These are phyloP conservation scores for Florisuga fusca DNA, from an alignment of 2,797 vertebrate species.

Conservation along the genomic window DNA sequence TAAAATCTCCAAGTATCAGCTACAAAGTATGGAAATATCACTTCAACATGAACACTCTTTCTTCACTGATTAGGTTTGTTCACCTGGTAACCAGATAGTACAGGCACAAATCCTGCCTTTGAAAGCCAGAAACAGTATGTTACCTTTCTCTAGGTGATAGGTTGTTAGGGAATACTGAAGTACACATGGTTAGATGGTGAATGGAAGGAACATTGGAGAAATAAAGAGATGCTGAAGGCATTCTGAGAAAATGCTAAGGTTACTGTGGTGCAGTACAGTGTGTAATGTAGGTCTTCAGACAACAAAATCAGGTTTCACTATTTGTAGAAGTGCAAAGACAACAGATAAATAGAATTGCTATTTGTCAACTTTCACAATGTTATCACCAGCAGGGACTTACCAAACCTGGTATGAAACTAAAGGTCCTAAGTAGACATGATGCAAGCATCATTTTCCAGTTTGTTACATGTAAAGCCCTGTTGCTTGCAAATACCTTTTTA, in stretches of 20 bases:
- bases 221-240: too few relatives aligned
- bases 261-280: too few relatives aligned
- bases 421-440: background rate
- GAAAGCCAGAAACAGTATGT: fast-evolving
- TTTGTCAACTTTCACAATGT: background rate
- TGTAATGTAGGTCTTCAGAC: background rate
- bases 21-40: background rate
- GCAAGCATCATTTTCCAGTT: too few relatives aligned
- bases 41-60: background rate
- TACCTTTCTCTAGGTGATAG: background rate
- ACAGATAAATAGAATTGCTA: background rate
- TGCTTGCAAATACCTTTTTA: background rate
- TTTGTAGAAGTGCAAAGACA: background rate
- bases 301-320: background rate
- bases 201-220: background rate
- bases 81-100: fast-evolving
- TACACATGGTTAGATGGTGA: too few relatives aligned
- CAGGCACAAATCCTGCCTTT: background rate
- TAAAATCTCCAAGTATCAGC: background rate
- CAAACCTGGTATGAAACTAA: background rate
- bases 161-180: too few relatives aligned
- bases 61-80: background rate
- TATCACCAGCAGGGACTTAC: background rate
- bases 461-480: background rate
- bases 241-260: background rate